Evolutionary conservation across 2,888 invertebrate genomes (phyloP), one percentile per base, ranked within the genome.

Genomic region (Alloscopus bannaensis): DNA sequence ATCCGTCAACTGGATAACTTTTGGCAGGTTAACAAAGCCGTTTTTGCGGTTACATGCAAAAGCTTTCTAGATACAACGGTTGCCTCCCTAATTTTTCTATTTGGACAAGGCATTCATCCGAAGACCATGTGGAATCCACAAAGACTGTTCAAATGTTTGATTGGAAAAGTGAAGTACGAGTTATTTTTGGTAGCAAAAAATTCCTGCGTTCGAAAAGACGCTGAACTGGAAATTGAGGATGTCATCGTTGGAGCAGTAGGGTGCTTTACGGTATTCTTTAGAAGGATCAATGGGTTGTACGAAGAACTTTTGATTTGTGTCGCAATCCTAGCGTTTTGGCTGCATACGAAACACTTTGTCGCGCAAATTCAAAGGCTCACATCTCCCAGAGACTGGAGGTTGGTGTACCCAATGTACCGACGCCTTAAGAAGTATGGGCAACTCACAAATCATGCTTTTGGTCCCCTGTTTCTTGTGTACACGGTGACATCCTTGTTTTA

Each of bases 201-300:
- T 22, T 24, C 4, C 24, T 52, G 52, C 24, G 20, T 16, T 24
- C 1, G 20, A 40, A 40, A 6, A 28, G n/a, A 52, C 65, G 11
- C 11, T 4, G 22, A 52, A 22, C 20, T 24, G 29, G 36, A 13
- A 0, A 11, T 13, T 0, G 24, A 11, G 0, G 70, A 78, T 1
- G 8, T 18, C 2, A 18, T 64, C 8, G 16, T 57, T 6, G 64
- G 42, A 16, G 1, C 20, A 13, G 0, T 71, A 1, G 64, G 40
- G 22, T n/a, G 20, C 13, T 40, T 40, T 11, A 50, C 24, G 8
- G 28, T 42, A 1, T 57, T 47, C 24, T 45, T 64, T 16, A 36
- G 78, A n/a, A 42, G 70, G 45, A 57, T 78, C 22, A 57, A 45
- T 20, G 78, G 78, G 0, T 26, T 69, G 6, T 70, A 65, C 13